Evolutionary conservation across 2,113 vertebrate species (phyloP).

Genomic region (Cyprinodon variegatus): DNA sequence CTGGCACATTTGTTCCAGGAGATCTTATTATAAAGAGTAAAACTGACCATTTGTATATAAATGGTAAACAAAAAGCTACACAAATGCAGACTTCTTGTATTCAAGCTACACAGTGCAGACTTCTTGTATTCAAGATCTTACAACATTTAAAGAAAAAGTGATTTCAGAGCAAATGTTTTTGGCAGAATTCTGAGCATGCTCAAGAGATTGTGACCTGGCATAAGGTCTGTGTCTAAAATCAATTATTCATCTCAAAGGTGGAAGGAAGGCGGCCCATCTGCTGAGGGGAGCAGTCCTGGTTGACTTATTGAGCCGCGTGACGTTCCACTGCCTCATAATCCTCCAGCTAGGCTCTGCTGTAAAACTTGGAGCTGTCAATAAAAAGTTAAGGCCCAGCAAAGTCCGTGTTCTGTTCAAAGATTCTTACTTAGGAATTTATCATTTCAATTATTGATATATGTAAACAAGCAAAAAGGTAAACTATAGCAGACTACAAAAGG

Average conservation of each 20-base stretch:
- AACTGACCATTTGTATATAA: no score
- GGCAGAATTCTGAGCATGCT: constrained; percentile 58
- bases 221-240: constrained; percentile 68
- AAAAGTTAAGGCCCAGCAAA: constrained; percentile 21
- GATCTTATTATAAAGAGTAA: no score
- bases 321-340: constrained; percentile 48
- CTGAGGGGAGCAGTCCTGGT: constrained; percentile 68
- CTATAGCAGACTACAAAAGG: no score
- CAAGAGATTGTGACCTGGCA: constrained; percentile 73
- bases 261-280: constrained; percentile 62
- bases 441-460: background rate
- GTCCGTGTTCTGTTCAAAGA: background rate
- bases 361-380: constrained; percentile 31
- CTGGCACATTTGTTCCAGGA: background rate
- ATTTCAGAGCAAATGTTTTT: background rate
- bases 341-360: constrained; percentile 40
- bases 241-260: constrained; percentile 69
- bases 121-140: background rate
- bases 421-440: background rate
- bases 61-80: no score
- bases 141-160: constrained; percentile 8
- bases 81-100: no score
- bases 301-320: constrained; percentile 62
- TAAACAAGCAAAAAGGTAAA: background rate
- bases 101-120: background rate